These are phyloP conservation scores for Podarcis cretensis DNA, from an alignment of 2,113 vertebrate species.

Conservation along the genomic window DNA sequence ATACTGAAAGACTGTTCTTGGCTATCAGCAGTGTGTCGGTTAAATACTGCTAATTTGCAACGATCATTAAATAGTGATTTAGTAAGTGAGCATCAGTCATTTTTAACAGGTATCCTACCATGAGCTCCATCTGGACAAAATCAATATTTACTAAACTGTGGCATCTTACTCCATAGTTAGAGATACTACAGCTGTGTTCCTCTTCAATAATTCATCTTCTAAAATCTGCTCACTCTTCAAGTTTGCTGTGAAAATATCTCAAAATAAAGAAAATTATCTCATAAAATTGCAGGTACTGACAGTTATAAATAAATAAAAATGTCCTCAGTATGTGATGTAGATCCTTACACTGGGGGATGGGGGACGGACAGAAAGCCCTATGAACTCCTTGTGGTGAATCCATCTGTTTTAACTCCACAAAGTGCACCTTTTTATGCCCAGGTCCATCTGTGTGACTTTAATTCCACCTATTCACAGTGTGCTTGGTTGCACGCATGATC, in stretches of 20 bases:
- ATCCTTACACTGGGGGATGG: background rate
- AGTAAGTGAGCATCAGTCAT: slow-evolving; percentile 16
- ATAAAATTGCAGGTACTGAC: background rate
- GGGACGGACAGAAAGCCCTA: background rate
- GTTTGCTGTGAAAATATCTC: background rate
- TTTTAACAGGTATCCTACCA: background rate
- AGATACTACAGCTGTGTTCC: slow-evolving; percentile 27
- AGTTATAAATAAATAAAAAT: background rate
- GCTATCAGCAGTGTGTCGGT: background rate
- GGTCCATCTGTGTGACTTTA: background rate
- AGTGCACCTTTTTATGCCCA: slow-evolving; percentile 6
- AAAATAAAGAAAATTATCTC: slow-evolving; percentile 14
- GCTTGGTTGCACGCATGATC: background rate
- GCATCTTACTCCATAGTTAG: background rate
- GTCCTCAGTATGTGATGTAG: background rate
- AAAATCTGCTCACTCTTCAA: background rate
- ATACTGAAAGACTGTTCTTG: background rate
- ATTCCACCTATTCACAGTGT: background rate
- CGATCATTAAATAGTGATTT: slow-evolving; percentile 17
- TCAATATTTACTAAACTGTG: slow-evolving; percentile 1
- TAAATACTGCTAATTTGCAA: slow-evolving; percentile 8
- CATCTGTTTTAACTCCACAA: slow-evolving; percentile 9
- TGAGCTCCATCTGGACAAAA: slow-evolving; percentile 7
- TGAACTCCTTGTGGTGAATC: slow-evolving; percentile 4
- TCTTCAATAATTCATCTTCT: slow-evolving; percentile 34